These are phyloP conservation scores for Xiphias gladius DNA, from an alignment of 2,113 vertebrate species.

Conservation along the genomic window DNA sequence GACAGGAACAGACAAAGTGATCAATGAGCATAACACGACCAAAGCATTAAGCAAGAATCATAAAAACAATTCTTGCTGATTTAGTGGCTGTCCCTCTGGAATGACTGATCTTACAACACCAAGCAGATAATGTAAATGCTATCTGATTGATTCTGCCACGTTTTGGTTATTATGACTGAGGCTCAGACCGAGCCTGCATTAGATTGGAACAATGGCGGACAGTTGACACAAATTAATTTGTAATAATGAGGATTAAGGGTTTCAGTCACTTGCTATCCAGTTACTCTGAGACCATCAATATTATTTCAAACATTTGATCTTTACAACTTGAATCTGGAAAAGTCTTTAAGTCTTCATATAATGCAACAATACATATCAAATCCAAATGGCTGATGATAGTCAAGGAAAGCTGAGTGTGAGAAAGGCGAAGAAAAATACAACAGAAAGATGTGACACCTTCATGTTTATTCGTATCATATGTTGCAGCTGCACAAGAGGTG, in stretches of 20 bases:
- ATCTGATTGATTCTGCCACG: background rate
- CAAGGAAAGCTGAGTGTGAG: background rate
- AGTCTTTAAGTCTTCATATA: background rate
- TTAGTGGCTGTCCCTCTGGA: background rate
- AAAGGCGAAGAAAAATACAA: background rate
- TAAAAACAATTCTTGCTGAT: background rate
- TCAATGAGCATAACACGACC: background rate
- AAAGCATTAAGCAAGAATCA: background rate
- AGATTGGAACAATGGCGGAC: background rate
- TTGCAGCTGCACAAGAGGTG: background rate
- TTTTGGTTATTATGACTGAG: background rate
- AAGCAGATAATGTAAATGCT: slow-evolving; percentile 1
- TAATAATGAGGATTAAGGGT: slow-evolving; percentile 9
- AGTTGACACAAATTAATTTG: slow-evolving; percentile 9
- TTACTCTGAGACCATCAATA: background rate
- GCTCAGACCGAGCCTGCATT: slow-evolving; percentile 7
- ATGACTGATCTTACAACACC: slow-evolving; percentile 1
- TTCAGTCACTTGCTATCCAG: slow-evolving; percentile 1
- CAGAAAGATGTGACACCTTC: background rate
- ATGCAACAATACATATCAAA: background rate
- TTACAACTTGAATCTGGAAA: background rate
- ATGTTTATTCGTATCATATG: background rate
- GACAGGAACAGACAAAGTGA: background rate
- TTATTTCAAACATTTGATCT: background rate
- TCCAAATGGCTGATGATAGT: background rate